Evolutionary conservation across 2,888 invertebrate species (phyloP), one percentile per base, ranked within the genome.

Genomic region (Bellardia pandia): DNA sequence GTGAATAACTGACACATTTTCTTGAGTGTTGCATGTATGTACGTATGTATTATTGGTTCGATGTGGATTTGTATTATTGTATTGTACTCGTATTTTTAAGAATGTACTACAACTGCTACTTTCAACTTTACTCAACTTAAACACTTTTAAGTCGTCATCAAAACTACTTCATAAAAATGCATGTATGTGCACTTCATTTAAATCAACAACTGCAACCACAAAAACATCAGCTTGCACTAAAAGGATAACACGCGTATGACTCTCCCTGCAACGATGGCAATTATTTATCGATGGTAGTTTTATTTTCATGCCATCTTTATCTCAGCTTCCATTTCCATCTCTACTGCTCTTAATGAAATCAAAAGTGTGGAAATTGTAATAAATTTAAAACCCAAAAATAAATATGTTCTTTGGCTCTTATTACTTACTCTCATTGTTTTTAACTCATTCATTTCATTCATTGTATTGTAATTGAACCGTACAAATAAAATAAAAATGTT

Each of bases 341-440:
- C 30, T 23, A 37, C 68, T 30, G 0, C 66, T 68, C 69, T 53
- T 78, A 78, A 84, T 78, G 77, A 88, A 89, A 89, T 89, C 88
- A 88, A 89, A 88, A 89, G 89, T 88, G 88, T 89, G 88, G 89
- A 89, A 89, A 88, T 85, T 85, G 78, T 82, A 81, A 87, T 87
- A 81, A 87, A 87, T 75, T 78, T 64, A 66, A 79, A 76, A 72
- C 33, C 69, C 69, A 76, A 75, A 82, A 64, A 82, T 48, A 78
- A 81, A 85, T 85, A 87, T 71, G 62, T 78, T 85, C 45, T 68
- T 66, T 42, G 30, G 66, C 56, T 74, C 66, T 66, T 56, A 58
- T 81, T 74, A 72, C 45, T 62, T 16, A 23, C 45, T 78, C 14
- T 30, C 71, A 68, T 74, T 76, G 62, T 75, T 75, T 69, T 75